Conservation (phyloP, 2,888 invertebrate genomes). For the Poecilus cupreus region DNA sequence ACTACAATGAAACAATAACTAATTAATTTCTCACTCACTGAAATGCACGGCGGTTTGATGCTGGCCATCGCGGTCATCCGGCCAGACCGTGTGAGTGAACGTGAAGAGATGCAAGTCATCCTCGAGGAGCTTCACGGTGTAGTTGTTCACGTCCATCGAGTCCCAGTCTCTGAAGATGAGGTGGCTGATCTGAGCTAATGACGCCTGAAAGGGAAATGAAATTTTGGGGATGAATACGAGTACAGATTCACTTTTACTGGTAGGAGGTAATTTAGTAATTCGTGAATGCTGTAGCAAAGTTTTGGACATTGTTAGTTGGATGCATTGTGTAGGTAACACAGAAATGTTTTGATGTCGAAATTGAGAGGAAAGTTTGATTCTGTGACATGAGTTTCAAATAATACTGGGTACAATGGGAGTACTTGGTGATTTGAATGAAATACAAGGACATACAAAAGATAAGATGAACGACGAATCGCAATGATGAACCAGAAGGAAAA, state of each 20-base stretch:
- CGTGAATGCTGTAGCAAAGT: not conserved
- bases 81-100: conserved; percentile 68
- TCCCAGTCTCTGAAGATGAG: conserved; percentile 73
- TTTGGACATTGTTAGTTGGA: not conserved
- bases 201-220: conserved; percentile 5
- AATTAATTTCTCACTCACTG: conserved; percentile 66
- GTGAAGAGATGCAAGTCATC: conserved; percentile 70
- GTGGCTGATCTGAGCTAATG: conserved; percentile 43
- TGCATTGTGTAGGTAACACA: not conserved
- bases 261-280: not conserved
- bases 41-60: conserved; percentile 67
- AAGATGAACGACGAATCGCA: no score
- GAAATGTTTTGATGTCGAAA: no score
- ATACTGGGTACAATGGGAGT: no score
- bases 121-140: conserved; percentile 69
- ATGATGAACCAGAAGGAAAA: no score
- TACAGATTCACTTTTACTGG: no score
- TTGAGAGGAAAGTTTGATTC: no score
- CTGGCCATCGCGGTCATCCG: conserved; percentile 67
- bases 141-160: conserved; percentile 70
- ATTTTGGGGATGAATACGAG: not conserved
- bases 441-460: no score
- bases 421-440: no score
- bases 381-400: no score
- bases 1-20: not conserved